Evolutionary conservation across 2,888 invertebrate species (phyloP).

Genomic region (Drosophila lutescens): DNA sequence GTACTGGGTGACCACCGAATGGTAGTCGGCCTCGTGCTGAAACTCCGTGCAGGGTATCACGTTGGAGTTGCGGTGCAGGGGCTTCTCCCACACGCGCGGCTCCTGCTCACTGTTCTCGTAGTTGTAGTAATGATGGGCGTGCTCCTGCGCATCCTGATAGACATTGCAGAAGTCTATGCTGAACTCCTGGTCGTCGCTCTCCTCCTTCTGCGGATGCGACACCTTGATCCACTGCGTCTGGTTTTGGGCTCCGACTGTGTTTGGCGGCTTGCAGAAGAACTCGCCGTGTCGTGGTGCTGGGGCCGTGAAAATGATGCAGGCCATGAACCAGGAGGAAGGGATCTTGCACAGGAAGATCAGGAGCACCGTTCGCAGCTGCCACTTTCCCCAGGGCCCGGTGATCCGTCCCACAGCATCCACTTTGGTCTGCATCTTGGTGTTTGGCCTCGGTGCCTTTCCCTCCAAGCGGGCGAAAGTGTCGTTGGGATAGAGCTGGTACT

Average conservation of each 20-base stretch:
- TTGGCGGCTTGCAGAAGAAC: slow-evolving; percentile 85
- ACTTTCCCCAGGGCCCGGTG: slow-evolving; percentile 84
- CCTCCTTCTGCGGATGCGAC: slow-evolving; percentile 84
- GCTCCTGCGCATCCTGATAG: slow-evolving; percentile 83
- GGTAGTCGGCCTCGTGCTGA: slow-evolving; percentile 81
- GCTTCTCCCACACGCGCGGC: slow-evolving; percentile 82
- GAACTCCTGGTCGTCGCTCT: slow-evolving; percentile 83
- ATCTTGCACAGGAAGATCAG: slow-evolving; percentile 85
- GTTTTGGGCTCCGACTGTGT: slow-evolving; percentile 75
- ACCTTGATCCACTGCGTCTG: slow-evolving; percentile 84
- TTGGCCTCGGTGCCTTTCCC: slow-evolving; percentile 71
- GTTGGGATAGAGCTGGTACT: slow-evolving; percentile 77
- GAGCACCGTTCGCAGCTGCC: slow-evolving; percentile 84
- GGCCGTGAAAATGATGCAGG: slow-evolving; percentile 85
- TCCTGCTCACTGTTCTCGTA: slow-evolving; percentile 78
- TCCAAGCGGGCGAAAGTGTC: slow-evolving; percentile 80
- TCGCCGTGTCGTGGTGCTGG: slow-evolving; percentile 84
- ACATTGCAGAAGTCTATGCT: slow-evolving; percentile 84
- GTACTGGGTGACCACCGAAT: slow-evolving; percentile 84
- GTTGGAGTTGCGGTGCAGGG: slow-evolving; percentile 76
- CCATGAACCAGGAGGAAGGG: slow-evolving; percentile 85
- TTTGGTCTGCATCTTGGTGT: slow-evolving; percentile 81
- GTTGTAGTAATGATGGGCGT: slow-evolving; percentile 83
- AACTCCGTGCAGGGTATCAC: slow-evolving; percentile 84
- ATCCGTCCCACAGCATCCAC: slow-evolving; percentile 84